Evolutionary conservation across 2,888 invertebrate genomes (phyloP), one percentile per base, ranked within the genome.

Genomic region (Bombyx huttoni): DNA sequence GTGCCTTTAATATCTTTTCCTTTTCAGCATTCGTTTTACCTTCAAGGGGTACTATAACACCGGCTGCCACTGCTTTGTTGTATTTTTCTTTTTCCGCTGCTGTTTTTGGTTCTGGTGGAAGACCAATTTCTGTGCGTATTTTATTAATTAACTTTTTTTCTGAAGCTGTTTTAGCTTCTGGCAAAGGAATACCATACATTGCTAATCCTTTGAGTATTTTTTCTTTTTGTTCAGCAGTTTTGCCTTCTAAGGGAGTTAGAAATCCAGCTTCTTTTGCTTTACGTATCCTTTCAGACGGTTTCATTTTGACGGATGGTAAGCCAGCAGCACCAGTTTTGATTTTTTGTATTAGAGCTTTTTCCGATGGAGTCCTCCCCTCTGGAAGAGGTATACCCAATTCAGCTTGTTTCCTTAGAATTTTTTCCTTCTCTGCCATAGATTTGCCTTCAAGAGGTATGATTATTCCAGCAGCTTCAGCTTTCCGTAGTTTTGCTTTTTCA

Each of bases 401-500:
- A 0, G 56, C 58, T 47, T 58, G 48, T 14, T 49, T 58, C 49
- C 47, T 53, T 12, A 66, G 8, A 14, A 61, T 59, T 45, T 57
- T 57, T 58, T 66, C 63, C 52, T 65, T 68, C 53, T 66, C 59
- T 7, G 60, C 54, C 3, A 54, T 52, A 1, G 65, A 51, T 56
- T 72, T 69, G 0, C 68, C 73, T 60, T 69, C 70, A 51, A 74
- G 55, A 0, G 74, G 74, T 8, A 61, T 60, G 0, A 72, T 53
- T 0, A 68, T 33, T 8, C 70, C 72, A 45, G 62, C 61, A 1
- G 64, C 65, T 50, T 59, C 51, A 8, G 71, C 72, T 57, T 64
- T 64, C 3, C 55, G 55, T 48, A 66, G 64, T 49, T 59, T 70
- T 48, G 57, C 53, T 53, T 62, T 72, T 13, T 61, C 61, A 7